phyloP scores from a whole-genome alignment of 2,113 vertebrate species.

The Eulemur macaco region DNA sequence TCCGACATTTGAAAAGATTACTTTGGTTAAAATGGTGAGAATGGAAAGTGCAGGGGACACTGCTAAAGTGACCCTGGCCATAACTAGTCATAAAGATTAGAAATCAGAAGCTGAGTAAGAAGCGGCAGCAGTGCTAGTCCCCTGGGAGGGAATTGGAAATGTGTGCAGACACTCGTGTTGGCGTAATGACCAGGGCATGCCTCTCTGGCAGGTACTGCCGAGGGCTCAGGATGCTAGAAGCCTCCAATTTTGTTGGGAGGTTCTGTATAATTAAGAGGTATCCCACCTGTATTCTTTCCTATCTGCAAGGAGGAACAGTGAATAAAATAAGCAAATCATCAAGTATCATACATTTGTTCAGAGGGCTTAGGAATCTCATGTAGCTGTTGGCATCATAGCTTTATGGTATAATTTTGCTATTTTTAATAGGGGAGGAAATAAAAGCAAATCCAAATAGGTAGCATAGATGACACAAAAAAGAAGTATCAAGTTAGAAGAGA shows the following conservation, averaged over 20 bases:
- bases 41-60: not conserved
- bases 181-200: not conserved
- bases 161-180: not conserved
- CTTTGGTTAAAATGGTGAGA: not conserved
- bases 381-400: not conserved
- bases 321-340: not conserved
- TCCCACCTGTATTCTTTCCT: not conserved
- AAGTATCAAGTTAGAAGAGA: not conserved
- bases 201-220: no score
- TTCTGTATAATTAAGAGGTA: not conserved
- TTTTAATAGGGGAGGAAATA: not conserved
- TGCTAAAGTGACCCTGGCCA: not conserved
- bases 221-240: not conserved
- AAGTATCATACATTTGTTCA: not conserved
- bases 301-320: not conserved
- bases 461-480: not conserved
- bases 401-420: not conserved
- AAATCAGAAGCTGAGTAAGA: not conserved
- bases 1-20: not conserved
- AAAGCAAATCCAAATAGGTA: not conserved
- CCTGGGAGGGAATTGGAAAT: not conserved
- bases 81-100: not conserved
- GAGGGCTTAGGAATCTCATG: not conserved
- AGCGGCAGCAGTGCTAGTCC: fast-evolving
- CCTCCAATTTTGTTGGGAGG: not conserved